Evolutionary conservation across 2,797 vertebrate species (phyloP).

Genomic region (Oreochromis grahami): DNA sequence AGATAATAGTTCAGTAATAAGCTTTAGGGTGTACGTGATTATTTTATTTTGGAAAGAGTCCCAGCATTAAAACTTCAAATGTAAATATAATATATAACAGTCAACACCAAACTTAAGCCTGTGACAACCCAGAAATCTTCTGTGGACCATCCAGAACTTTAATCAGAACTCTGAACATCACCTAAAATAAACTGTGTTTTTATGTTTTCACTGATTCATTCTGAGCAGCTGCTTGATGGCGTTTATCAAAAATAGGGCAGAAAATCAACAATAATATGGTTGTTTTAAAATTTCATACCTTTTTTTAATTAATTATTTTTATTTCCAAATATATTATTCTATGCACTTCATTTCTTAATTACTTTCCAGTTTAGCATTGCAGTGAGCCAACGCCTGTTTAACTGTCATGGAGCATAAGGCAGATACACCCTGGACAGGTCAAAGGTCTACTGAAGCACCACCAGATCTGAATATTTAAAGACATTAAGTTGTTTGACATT

Average conservation of each 20-base stretch:
- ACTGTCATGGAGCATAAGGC: not conserved
- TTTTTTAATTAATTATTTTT: not conserved
- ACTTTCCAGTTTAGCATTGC: fast-evolving
- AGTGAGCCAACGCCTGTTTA: fast-evolving
- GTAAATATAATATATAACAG: not conserved
- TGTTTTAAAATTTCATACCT: fast-evolving
- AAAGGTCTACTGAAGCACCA: fast-evolving
- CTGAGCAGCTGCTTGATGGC: not conserved
- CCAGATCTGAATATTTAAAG: not conserved
- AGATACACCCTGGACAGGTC: fast-evolving
- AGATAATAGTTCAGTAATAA: not conserved
- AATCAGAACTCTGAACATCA: not conserved
- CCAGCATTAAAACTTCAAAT: not conserved
- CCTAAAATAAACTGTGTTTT: fast-evolving
- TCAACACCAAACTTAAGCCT: not conserved
- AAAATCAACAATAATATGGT: fast-evolving
- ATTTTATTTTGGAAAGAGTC: not conserved
- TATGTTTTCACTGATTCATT: not conserved
- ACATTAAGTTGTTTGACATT: not conserved
- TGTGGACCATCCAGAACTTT: too few species aligned
- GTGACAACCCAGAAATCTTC: not conserved
- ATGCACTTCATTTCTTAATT: fast-evolving
- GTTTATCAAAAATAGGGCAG: not conserved
- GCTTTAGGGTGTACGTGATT: fast-evolving
- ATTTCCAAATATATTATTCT: not conserved